Percentiles rank a stretch among this genome's conserved stretches.
Conservation (phyloP, 2,888 invertebrate species). For the Hirtodrosophila cameraria region DNA sequence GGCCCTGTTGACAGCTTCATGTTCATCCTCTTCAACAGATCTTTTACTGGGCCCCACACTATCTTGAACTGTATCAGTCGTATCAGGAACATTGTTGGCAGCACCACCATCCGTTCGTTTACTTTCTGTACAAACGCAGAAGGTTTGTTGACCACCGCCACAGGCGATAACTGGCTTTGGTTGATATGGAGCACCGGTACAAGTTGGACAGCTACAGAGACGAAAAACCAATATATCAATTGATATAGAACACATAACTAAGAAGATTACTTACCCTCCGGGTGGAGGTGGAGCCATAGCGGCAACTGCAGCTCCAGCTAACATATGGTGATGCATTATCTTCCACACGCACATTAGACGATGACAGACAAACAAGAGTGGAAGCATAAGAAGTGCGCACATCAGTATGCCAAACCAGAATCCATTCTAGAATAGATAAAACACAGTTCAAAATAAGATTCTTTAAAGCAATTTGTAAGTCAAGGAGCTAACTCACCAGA, state of each 20-base stretch:
- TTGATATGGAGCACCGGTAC: not conserved
- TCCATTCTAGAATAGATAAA: conserved; percentile 88
- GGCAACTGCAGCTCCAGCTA: conserved; percentile 88
- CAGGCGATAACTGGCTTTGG: not conserved
- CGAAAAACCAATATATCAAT: too few species aligned
- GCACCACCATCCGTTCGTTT: conserved; percentile 19
- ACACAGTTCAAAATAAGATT: not conserved
- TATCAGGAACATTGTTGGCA: not conserved
- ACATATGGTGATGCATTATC: conserved; percentile 87
- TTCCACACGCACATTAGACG: conserved; percentile 92
- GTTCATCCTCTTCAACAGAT: not conserved
- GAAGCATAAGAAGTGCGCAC: conserved; percentile 92
- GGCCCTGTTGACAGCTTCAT: too few species aligned
- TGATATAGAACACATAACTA: too few species aligned
- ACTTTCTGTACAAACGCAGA: not conserved
- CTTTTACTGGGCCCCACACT: not conserved
- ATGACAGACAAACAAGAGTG: conserved; percentile 90
- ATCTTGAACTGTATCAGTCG: too few species aligned
- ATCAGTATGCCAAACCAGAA: conserved; percentile 95
- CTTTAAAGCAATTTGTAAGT: conserved; percentile 30
- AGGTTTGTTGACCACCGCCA: conserved; percentile 6
- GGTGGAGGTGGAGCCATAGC: conserved; percentile 61
- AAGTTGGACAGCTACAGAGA: conserved; percentile 1
- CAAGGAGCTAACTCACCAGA: conserved; percentile 28
- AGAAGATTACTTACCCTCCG: conserved; percentile 15